Evolutionary conservation across 2,888 invertebrate genomes (phyloP), one percentile per base, ranked within the genome.

Genomic region (Conops quadrifasciatus): DNA sequence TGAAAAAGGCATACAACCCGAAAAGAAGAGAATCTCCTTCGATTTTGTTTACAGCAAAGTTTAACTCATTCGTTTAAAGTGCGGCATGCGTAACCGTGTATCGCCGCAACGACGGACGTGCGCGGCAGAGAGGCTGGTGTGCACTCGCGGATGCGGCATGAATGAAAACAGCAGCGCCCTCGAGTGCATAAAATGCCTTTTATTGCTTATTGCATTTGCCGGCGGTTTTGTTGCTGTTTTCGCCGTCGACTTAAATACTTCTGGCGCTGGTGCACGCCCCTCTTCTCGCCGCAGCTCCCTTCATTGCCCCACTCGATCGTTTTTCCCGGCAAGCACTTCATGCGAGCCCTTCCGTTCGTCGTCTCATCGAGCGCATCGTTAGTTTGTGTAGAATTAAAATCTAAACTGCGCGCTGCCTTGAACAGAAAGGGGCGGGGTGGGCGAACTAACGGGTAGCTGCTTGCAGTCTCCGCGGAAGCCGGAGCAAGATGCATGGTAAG

Each of bases 321-420:
- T 11, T 49, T 49, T 49, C n/a, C n/a, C 16, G 15, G 4, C 9
- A n/a, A n/a, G 15, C 4, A 49, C 49, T 49, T 11, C n/a, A n/a
- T 11, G 2, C 49, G 11, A 15, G 28, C 58, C 3, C 53, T 56
- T 53, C 53, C 11, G 16, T 58, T 58, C 9, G 9, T 36, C 4
- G 36, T 36, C 9, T 58, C 58, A 58, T 58, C 26, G 58, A 26
- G 58, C 58, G 58, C 58, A 58, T 58, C 28, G 3, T 16, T 13
- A 43, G 49, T 64, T 49, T 49, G n/a, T 67, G 67, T 56, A 58
- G 56, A 67, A 67, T 67, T 67, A 67, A 67, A 67, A 67, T 45
- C 53, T 58, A 56, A 67, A 67, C 58, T 26, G 43, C 11, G 58
- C 58, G 21, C 36, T 43, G 58, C 58, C n/a, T 13, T 26, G 19